Percentiles rank a stretch among this genome's conserved stretches.
Evolutionary conservation across 2,888 invertebrate genomes (phyloP).

Genomic region (Lissonota sp.): DNA sequence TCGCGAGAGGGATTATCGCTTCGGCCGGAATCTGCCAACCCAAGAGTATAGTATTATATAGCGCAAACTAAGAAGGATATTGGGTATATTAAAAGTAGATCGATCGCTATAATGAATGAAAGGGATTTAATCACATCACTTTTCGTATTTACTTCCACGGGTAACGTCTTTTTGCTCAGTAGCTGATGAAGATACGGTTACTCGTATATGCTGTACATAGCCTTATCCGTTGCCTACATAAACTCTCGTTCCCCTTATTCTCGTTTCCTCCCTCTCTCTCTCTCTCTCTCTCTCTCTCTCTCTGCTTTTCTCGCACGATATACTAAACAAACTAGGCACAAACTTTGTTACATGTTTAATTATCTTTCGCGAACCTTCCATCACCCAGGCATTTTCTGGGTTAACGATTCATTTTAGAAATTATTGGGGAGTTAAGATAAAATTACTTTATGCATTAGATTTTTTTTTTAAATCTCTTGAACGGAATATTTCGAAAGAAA

Average conservation of each 20-base stretch:
- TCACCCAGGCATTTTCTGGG: too few relatives aligned
- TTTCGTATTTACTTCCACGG: too few relatives aligned
- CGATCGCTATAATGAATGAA: neutral
- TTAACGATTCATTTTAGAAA: neutral
- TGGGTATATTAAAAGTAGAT: slow-evolving; percentile 8
- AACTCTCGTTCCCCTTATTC: neutral
- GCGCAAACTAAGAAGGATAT: slow-evolving; percentile 54
- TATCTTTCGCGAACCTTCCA: slow-evolving; percentile 21
- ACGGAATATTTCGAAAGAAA: too few relatives aligned
- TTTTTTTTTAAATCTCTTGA: slow-evolving; percentile 22
- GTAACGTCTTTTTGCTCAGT: neutral
- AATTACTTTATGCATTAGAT: neutral
- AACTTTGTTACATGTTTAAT: too few relatives aligned
- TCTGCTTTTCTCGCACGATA: too few relatives aligned
- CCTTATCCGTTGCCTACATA: too few relatives aligned
- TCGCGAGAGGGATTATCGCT: slow-evolving; percentile 55
- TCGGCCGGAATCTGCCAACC: slow-evolving; percentile 42
- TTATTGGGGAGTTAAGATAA: neutral
- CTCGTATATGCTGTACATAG: too few relatives aligned
- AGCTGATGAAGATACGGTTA: neutral
- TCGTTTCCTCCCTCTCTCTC: slow-evolving; percentile 6
- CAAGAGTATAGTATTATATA: slow-evolving; percentile 35
- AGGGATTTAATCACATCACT: too few relatives aligned
- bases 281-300: slow-evolving; percentile 13
- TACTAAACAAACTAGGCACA: too few relatives aligned